Evolutionary conservation across 2,888 invertebrate species (phyloP), one percentile per base, ranked within the genome.

Genomic region (Catocala sponsa): DNA sequence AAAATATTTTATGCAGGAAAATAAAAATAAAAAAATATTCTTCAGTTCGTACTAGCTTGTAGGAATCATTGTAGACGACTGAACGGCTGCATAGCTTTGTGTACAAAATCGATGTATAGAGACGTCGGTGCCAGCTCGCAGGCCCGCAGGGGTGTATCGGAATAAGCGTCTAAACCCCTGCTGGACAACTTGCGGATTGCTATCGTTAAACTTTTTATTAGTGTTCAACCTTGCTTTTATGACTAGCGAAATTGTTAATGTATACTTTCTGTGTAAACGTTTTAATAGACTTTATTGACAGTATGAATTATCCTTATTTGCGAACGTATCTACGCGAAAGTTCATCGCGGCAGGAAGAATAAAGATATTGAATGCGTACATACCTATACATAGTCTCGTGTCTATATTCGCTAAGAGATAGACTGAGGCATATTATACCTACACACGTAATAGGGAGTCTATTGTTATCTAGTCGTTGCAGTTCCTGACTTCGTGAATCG

Each of bases 101-200:
- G 73, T 71, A 80, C 68, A 76, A 86, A 90, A 95, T 95, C 94
- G 86, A 95, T 95, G 83, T 76, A 72, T 73, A 84, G 94, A 70
- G 91, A 91, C 74, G 79, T 87, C 91, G 82, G 94, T 94, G 71
- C 93, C 93, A 91, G 84, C 74, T 80, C 58, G 63, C 57, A 61
- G 59, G 84, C 74, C 80, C 58, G 63, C 58, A 61, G 59, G 66
- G 64, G 75, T 55, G 61, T 52, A 58, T 56, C 62, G 63, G 25
- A 72, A 77, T 71, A 80, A 74, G 84, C 82, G 85, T 79, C 80
- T 79, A 70, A 82, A 78, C 77, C 69, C 81, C 88, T 90, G 90
- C 91, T 87, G 81, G 83, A 91, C 89, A 91, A 89, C 78, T 87
- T 85, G 76, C 69, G 63, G 85, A 89, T 85, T 78, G 82, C 82